Percentiles rank a stretch among this genome's conserved stretches.
These are phyloP conservation scores for Congeria kusceri DNA, from an alignment of 2,888 invertebrate genomes.

Conservation along the genomic window DNA sequence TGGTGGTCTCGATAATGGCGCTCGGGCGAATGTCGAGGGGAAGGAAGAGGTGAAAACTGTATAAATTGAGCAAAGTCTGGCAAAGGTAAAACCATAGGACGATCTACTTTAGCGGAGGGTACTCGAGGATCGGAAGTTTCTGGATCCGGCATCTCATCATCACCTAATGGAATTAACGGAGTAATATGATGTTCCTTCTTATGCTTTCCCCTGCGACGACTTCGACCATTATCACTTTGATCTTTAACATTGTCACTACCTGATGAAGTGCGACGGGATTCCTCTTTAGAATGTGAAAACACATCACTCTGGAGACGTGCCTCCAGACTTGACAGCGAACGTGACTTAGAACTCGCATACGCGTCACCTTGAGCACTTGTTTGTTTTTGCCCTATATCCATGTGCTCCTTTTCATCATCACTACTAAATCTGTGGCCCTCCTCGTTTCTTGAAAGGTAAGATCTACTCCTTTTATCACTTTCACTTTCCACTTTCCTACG, in stretches of 20 bases:
- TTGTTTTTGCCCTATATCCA: constrained; percentile 54
- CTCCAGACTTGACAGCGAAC: constrained; percentile 50
- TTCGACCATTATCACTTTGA: constrained; percentile 50
- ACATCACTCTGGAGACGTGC: constrained; percentile 54
- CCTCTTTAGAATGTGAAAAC: constrained; percentile 53
- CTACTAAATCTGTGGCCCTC: constrained; percentile 74
- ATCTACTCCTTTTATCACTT: constrained; percentile 63
- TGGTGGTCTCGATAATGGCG: constrained; percentile 50
- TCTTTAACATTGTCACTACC: constrained; percentile 67
- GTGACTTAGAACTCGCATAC: constrained; percentile 47
- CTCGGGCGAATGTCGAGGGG: constrained; percentile 70
- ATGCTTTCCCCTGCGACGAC: constrained; percentile 47
- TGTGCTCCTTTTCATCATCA: constrained; percentile 72
- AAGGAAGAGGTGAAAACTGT: constrained; percentile 66
- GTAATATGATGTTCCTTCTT: constrained; percentile 69
- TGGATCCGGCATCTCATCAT: constrained; percentile 65
- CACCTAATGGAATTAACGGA: constrained; percentile 70
- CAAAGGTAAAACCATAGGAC: constrained; percentile 92
- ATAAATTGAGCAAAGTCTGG: constrained; percentile 91
- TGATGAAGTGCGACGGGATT: constrained; percentile 58
- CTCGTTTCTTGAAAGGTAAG: constrained; percentile 67
- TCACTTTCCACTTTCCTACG: constrained; percentile 70
- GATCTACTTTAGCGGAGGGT: constrained; percentile 51
- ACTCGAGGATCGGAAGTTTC: constrained; percentile 69
- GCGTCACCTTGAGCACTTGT: constrained; percentile 60